These are phyloP conservation scores for Sylvia borin DNA, from an alignment of 2,797 vertebrate genomes.

Conservation along the genomic window DNA sequence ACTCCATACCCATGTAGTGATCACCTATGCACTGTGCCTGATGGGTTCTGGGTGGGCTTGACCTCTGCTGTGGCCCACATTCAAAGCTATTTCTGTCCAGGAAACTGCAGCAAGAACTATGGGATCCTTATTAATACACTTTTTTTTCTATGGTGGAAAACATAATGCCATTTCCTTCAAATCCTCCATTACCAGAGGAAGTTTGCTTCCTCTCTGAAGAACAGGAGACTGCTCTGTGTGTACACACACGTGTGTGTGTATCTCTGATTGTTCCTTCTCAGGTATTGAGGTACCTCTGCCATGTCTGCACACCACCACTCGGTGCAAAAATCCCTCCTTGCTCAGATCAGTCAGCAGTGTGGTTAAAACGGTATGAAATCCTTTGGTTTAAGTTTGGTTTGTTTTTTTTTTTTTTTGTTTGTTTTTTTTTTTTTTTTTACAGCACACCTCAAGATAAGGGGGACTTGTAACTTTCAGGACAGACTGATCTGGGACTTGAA, in stretches of 20 bases:
- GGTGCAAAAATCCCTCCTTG: background rate
- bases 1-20: background rate
- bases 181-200: background rate
- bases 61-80: background rate
- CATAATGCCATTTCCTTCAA: background rate
- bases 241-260: rapidly evolving
- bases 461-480: background rate
- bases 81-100: background rate
- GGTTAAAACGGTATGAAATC: background rate
- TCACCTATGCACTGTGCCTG: background rate
- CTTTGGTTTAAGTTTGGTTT: background rate
- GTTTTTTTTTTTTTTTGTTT: background rate
- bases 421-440: background rate
- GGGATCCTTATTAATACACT: background rate
- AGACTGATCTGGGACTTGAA: background rate
- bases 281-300: background rate
- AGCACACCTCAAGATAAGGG: background rate
- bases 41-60: background rate
- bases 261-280: background rate
- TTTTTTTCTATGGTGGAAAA: background rate
- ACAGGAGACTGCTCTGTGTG: background rate
- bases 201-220: background rate
- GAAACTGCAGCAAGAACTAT: background rate
- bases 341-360: background rate
- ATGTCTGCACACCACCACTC: background rate